Evolutionary conservation across 2,888 invertebrate species (phyloP), one percentile per base, ranked within the genome.

Genomic region (Julus scandinavius): DNA sequence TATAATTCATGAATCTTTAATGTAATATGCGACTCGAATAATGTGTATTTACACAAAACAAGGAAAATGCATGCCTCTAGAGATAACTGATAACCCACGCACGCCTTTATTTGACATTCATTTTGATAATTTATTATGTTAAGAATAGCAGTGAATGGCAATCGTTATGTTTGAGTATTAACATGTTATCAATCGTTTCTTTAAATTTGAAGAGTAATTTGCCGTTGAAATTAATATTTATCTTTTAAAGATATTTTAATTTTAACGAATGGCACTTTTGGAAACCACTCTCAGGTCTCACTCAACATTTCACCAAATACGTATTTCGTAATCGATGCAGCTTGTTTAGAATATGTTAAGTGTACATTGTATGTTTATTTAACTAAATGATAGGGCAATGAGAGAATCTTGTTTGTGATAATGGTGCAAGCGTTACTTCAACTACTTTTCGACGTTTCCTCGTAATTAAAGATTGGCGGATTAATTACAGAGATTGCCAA

Each of bases 391-490:
- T 17, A 63, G n/a, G 4, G 63, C 17, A 2, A 63, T 2, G 2
- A 2, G 63, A 20, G 63, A 63, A 63, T 63, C 17, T 63, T 63
- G n/a, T 63, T 63, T 6, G 3, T n/a, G 63, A 63, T 63, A 63
- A 63, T 54, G 54, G n/a, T 63, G 63, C n/a, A 7, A n/a, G 6
- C n/a, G 17, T 5, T 49, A 63, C 4, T 63, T 63, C 63, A 2
- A n/a, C 7, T 63, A 63, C 63, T 63, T 63, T 63, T 63, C 63
- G 17, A 63, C n/a, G 17, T 63, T 11, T 63, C 63, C 63, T 63
- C 63, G 63, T 63, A 63, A 63, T 63, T 63, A 63, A 63, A 63
- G 63, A 63, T 63, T n/a, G n/a, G n/a, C 63, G 63, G 63, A 63
- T 63, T 63, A 63, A 63, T 63, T 63, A 20, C 63, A 17, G 63